Percentiles rank a stretch among this genome's conserved stretches.
Conservation (phyloP, 2,888 invertebrate species). For the Nemotelus nigrinus region DNA sequence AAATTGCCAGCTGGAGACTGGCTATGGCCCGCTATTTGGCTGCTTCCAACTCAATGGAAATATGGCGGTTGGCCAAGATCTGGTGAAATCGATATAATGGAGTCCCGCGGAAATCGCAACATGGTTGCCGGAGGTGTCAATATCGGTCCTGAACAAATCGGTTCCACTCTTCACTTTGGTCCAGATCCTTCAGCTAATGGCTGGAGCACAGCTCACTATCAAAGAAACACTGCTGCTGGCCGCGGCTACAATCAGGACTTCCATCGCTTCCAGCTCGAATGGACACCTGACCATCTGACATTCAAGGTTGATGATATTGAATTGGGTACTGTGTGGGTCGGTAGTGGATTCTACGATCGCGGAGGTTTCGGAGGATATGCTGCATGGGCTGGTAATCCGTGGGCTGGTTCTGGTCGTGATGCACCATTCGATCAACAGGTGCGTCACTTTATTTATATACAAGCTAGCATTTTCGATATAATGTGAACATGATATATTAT, state of each 20-base stretch:
- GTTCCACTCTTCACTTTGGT: slow-evolving; percentile 76
- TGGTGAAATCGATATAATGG: slow-evolving; percentile 77
- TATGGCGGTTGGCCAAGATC: slow-evolving; percentile 78
- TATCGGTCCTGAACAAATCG: slow-evolving; percentile 70
- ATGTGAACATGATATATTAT: background rate
- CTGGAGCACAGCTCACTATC: slow-evolving; percentile 65
- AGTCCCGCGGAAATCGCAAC: slow-evolving; percentile 72
- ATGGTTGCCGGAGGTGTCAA: slow-evolving; percentile 66
- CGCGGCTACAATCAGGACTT: slow-evolving; percentile 60
- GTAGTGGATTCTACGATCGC: slow-evolving; percentile 73
- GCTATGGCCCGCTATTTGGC: slow-evolving; percentile 71
- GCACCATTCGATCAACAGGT: slow-evolving; percentile 77
- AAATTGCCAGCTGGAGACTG: slow-evolving; percentile 78
- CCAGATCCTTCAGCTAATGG: slow-evolving; percentile 69
- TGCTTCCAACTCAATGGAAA: slow-evolving; percentile 71
- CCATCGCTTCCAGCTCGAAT: slow-evolving; percentile 74
- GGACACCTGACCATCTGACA: slow-evolving; percentile 67
- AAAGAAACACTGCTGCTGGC: slow-evolving; percentile 49
- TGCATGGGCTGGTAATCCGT: slow-evolving; percentile 46
- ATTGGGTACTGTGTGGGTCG: slow-evolving; percentile 66
- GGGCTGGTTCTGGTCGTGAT: slow-evolving; percentile 66
- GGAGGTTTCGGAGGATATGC: slow-evolving; percentile 63
- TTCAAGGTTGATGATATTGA: slow-evolving; percentile 67
- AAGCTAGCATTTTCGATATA: background rate
- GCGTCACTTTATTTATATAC: background rate